Evolutionary conservation across 2,113 vertebrate genomes (phyloP).

Genomic region (Passer domesticus): DNA sequence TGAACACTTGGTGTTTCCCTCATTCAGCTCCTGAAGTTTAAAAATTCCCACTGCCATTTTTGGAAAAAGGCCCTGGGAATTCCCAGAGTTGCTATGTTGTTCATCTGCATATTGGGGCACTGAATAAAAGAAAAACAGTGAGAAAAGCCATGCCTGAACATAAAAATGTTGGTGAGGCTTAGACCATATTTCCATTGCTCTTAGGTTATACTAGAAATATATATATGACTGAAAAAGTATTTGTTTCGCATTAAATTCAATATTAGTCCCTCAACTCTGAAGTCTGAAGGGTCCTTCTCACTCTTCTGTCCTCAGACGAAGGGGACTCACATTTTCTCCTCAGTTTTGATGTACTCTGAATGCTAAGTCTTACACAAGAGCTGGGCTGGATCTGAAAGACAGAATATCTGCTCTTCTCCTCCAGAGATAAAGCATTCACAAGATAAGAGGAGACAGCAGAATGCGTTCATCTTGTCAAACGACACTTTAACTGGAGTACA

Average conservation of each 20-base stretch:
- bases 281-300: not conserved
- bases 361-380: not conserved
- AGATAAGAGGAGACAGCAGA: constrained; percentile 59
- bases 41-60: not conserved
- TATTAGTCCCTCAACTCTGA: not conserved
- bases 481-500: constrained; percentile 45
- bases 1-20: not conserved
- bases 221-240: not conserved
- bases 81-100: not conserved
- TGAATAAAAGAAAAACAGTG: not conserved
- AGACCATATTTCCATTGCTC: not conserved
- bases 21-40: not conserved
- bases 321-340: not conserved
- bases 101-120: not conserved
- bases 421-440: constrained; percentile 42
- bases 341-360: not conserved
- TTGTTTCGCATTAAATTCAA: not conserved
- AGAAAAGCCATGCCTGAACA: not conserved
- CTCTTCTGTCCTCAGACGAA: not conserved
- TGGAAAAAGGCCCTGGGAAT: not conserved
- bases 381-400: constrained; percentile 14
- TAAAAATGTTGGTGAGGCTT: not conserved
- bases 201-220: not conserved
- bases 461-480: constrained; percentile 31
- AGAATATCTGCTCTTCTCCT: constrained; percentile 22